Percentiles rank a stretch among this genome's conserved stretches.
phyloP scores from a whole-genome alignment of 2,797 vertebrate genomes.

The Morus bassanus region DNA sequence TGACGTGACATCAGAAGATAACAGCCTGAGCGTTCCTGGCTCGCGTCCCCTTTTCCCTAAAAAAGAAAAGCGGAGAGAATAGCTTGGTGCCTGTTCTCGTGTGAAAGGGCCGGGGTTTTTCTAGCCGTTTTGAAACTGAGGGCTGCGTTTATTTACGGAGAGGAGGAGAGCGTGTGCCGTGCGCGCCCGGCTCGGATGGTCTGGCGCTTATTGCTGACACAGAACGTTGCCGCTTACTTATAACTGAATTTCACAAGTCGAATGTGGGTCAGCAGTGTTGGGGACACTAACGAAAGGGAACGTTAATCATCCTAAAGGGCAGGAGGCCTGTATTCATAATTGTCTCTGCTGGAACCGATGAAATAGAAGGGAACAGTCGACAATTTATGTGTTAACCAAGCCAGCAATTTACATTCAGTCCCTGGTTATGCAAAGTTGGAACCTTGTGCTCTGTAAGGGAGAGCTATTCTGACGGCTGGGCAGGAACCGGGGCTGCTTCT shows the following conservation, averaged over 20 bases:
- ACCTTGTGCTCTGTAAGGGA: neutral
- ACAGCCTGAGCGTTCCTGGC: neutral
- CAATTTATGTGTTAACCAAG: neutral
- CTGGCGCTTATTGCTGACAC: neutral
- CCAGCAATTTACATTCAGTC: conserved; percentile 10
- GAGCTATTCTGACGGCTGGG: conserved; percentile 2
- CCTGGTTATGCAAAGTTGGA: neutral
- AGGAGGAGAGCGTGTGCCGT: neutral
- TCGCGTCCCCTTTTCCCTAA: neutral
- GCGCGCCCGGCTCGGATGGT: neutral
- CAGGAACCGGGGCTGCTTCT: neutral
- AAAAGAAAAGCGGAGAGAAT: neutral
- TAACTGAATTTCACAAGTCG: conserved; percentile 4
- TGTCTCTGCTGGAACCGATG: conserved; percentile 2
- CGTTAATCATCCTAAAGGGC: conserved; percentile 18
- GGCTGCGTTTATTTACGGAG: neutral
- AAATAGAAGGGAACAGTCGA: conserved; percentile 34
- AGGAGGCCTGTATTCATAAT: conserved; percentile 33
- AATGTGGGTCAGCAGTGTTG: conserved; percentile 22
- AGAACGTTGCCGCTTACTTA: neutral
- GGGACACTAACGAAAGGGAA: conserved; percentile 27
- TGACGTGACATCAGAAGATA: neutral
- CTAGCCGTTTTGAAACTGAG: neutral
- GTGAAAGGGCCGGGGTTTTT: rapidly evolving
- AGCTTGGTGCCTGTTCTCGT: neutral